These are phyloP conservation scores for Clarias laeviceps DNA, from an alignment of 2,797 vertebrate genomes.

Conservation along the genomic window DNA sequence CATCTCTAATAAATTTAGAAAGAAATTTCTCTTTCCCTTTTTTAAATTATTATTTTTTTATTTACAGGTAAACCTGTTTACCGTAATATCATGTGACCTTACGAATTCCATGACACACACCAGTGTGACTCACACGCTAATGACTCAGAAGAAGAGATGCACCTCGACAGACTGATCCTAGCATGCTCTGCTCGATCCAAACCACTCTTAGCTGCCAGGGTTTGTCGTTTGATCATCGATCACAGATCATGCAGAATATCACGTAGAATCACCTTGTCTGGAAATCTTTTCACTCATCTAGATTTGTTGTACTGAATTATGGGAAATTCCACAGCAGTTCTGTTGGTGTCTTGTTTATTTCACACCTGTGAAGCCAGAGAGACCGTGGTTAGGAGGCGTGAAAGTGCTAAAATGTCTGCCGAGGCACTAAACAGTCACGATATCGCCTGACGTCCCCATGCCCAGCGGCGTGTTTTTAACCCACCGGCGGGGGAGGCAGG, in stretches of 20 bases:
- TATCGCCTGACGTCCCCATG: background rate
- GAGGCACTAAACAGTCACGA: background rate
- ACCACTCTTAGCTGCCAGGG: too few species aligned
- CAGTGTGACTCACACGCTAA: background rate
- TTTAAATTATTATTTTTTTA: too few species aligned
- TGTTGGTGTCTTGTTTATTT: background rate
- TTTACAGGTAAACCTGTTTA: background rate
- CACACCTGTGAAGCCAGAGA: background rate
- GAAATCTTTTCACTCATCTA: background rate
- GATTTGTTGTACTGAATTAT: background rate
- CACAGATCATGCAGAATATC: background rate
- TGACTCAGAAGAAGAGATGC: background rate
- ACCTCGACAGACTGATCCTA: background rate
- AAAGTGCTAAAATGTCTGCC: background rate
- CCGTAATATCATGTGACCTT: background rate
- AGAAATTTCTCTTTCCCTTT: too few species aligned
- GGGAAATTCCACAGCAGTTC: background rate
- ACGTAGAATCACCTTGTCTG: background rate
- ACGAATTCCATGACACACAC: background rate
- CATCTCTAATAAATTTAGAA: background rate
- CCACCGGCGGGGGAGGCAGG: background rate
- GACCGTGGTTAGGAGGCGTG: constrained; percentile 10
- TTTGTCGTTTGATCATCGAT: background rate
- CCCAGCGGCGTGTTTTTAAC: background rate
- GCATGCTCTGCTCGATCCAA: background rate